A percentile compares a stretch with the other conserved stretches of the same genome.
These are phyloP conservation scores for Trigoniulus corallinus DNA, from an alignment of 1,140 invertebrate genomes.

Conservation along the genomic window DNA sequence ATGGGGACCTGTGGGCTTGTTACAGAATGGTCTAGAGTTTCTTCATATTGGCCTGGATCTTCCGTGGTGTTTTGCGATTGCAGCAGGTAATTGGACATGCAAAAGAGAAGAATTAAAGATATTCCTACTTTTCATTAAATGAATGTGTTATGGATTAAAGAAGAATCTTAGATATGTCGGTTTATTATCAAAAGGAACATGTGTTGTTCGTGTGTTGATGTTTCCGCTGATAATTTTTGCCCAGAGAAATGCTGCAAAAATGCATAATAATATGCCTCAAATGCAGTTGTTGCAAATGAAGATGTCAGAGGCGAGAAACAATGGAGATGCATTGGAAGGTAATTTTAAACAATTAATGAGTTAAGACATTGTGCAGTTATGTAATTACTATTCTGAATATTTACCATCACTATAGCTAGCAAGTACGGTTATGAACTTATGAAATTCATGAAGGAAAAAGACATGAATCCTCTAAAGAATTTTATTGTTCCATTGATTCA, in stretches of 20 bases:
- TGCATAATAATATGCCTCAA: constrained; percentile 65
- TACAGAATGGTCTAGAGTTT: constrained; percentile 62
- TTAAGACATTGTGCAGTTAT: neutral
- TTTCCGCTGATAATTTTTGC: constrained; percentile 67
- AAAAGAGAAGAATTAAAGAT: neutral
- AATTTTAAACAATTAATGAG: constrained; percentile 9
- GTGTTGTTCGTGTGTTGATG: constrained; percentile 47
- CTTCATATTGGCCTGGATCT: constrained; percentile 54
- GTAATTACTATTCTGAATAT: neutral
- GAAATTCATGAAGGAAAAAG: constrained; percentile 59
- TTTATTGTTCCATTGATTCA: constrained; percentile 63
- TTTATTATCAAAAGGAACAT: constrained; percentile 41
- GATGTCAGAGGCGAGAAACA: constrained; percentile 61
- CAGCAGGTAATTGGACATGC: constrained; percentile 32
- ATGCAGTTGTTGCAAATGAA: constrained; percentile 59
- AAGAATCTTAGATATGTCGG: neutral
- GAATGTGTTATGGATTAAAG: neutral
- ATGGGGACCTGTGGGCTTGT: constrained; percentile 53
- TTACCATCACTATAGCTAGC: constrained; percentile 32
- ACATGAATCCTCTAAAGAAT: constrained; percentile 61
- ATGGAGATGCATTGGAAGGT: constrained; percentile 63
- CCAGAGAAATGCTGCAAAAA: constrained; percentile 54
- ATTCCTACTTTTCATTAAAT: neutral
- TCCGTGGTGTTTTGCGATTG: constrained; percentile 82
- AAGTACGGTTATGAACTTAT: constrained; percentile 53